These are phyloP conservation scores for Melanotaenia trifasciata DNA, from an alignment of 2,797 vertebrate genomes.

Conservation along the genomic window DNA sequence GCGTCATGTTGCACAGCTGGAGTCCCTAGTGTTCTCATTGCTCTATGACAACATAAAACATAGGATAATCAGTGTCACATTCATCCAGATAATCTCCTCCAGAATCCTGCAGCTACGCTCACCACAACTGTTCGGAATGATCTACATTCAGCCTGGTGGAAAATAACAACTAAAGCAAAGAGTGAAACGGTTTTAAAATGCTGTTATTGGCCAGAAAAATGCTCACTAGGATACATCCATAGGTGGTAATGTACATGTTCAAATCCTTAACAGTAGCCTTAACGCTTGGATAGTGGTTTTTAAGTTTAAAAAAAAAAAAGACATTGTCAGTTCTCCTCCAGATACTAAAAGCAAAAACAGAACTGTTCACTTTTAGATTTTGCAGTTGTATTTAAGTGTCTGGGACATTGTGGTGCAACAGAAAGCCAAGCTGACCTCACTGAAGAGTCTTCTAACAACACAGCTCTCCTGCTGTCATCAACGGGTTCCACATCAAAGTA, in stretches of 20 bases:
- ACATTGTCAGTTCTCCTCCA: not conserved
- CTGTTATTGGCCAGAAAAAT: not conserved
- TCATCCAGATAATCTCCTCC: slow-evolving; percentile 27
- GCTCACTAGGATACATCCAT: not conserved
- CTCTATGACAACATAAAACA: slow-evolving; percentile 44
- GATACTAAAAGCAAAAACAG: slow-evolving; percentile 11
- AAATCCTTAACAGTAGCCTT: not conserved
- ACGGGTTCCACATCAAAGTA: slow-evolving; percentile 6
- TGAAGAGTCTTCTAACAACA: slow-evolving; percentile 21
- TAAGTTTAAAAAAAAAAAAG: not conserved
- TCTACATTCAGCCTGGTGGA: slow-evolving; percentile 15
- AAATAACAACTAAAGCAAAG: slow-evolving; percentile 13
- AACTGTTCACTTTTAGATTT: slow-evolving; percentile 1
- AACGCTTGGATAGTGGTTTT: slow-evolving; percentile 4
- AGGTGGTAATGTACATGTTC: slow-evolving; percentile 2
- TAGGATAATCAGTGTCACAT: slow-evolving; percentile 27
- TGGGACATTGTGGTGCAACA: slow-evolving; percentile 29
- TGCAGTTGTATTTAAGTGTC: slow-evolving; percentile 8
- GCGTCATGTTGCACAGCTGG: slow-evolving; percentile 17
- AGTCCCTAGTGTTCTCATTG: slow-evolving; percentile 30
- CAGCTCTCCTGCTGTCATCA: slow-evolving; percentile 5
- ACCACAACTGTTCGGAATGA: slow-evolving; percentile 23
- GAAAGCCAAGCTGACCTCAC: slow-evolving; percentile 14
- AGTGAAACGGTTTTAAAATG: slow-evolving; percentile 9
- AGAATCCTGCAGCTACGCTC: slow-evolving; percentile 10